phyloP scores from a whole-genome alignment of 2,797 vertebrate genomes.

The Onychomys arenicola region DNA sequence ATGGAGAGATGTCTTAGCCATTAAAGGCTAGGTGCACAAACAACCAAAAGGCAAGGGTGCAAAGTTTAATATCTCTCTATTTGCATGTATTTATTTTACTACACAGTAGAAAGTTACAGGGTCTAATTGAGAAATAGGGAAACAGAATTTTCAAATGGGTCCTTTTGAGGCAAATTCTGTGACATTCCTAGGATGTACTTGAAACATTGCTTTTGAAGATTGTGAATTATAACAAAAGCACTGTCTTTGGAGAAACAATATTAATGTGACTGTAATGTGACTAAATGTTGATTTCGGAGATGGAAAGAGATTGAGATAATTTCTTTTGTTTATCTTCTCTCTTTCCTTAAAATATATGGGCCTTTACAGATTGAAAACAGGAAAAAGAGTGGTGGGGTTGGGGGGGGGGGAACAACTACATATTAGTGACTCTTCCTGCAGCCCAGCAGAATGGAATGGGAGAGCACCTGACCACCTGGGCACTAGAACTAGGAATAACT shows the following conservation, averaged over 20 bases:
- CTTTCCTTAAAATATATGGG: neutral
- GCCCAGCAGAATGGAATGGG: neutral
- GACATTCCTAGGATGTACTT: neutral
- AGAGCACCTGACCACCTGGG: neutral
- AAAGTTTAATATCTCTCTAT: conserved; percentile 33
- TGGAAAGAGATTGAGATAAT: neutral
- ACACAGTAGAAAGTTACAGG: neutral
- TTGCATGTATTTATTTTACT: neutral
- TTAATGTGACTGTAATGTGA: neutral
- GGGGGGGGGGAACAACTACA: neutral
- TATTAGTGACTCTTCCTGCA: neutral
- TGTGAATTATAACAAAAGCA: conserved; percentile 12
- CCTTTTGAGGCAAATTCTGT: neutral
- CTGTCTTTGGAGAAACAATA: neutral
- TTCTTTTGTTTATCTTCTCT: neutral
- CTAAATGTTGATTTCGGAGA: conserved; percentile 32
- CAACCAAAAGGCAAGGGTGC: neutral
- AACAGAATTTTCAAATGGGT: neutral
- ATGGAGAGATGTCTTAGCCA: neutral
- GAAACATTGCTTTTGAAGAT: neutral
- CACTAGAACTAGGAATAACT: neutral
- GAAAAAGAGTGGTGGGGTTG: no score
- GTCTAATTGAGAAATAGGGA: neutral
- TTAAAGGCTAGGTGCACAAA: neutral
- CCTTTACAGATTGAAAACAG: neutral